phyloP scores from a whole-genome alignment of 1,140 invertebrate genomes.

The Drosophila pallidifrons region DNA sequence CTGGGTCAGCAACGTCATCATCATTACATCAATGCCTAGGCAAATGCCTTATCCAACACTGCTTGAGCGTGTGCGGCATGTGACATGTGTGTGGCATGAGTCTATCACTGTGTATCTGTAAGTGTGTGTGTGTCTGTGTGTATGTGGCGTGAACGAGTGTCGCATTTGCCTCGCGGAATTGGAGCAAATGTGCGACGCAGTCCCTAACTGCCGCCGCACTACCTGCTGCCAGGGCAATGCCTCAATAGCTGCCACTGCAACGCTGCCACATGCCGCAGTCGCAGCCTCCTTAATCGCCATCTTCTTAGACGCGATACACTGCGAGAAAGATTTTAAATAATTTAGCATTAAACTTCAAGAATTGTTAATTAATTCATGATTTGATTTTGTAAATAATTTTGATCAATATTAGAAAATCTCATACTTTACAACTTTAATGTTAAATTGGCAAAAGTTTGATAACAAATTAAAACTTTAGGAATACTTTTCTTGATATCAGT shows the following conservation, averaged over 20 bases:
- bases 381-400: too few species aligned
- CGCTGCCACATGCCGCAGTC: slow-evolving; percentile 11
- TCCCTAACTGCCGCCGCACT: slow-evolving; percentile 48
- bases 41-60: not conserved
- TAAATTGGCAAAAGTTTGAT: too few species aligned
- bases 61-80: not conserved
- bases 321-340: too few species aligned
- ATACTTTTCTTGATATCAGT: too few species aligned
- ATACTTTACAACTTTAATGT: too few species aligned
- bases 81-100: not conserved
- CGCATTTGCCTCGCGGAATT: slow-evolving; percentile 73
- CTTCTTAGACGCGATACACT: too few species aligned
- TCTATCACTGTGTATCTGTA: not conserved
- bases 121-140: slow-evolving; percentile 1
- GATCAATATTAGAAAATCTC: too few species aligned
- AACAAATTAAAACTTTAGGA: too few species aligned
- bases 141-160: slow-evolving; percentile 50
- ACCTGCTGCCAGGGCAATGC: slow-evolving; percentile 13
- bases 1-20: slow-evolving; percentile 67
- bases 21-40: slow-evolving; percentile 47
- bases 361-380: too few species aligned
- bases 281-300: not conserved
- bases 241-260: not conserved
- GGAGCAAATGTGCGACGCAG: slow-evolving; percentile 70
- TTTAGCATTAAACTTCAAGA: too few species aligned